These are phyloP conservation scores for Plagiodera versicolora DNA, from an alignment of 2,888 invertebrate species.

Conservation along the genomic window DNA sequence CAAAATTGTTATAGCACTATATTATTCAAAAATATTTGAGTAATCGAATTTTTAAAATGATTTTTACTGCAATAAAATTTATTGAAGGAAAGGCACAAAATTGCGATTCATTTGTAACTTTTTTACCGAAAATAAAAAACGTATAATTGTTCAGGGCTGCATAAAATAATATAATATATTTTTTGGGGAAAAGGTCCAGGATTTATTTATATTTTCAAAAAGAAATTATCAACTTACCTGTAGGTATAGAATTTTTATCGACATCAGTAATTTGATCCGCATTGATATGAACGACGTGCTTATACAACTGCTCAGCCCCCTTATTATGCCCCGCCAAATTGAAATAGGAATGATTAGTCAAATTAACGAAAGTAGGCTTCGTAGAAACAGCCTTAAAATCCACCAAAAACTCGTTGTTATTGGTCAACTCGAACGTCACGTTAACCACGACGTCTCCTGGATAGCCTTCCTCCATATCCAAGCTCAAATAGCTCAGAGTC, in stretches of 20 bases:
- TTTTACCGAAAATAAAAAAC: too few relatives aligned
- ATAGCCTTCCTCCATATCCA: slow-evolving; percentile 83
- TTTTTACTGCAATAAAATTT: too few relatives aligned
- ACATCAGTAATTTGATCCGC: slow-evolving; percentile 76
- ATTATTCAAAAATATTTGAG: too few relatives aligned
- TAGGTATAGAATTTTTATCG: slow-evolving; percentile 71
- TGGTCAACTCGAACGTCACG: slow-evolving; percentile 70
- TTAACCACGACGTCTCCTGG: slow-evolving; percentile 80
- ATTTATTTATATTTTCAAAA: too few relatives aligned
- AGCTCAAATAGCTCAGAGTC: slow-evolving; percentile 73
- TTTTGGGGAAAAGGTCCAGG: not conserved
- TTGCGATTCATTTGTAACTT: too few relatives aligned
- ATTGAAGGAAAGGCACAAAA: too few relatives aligned
- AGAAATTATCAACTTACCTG: slow-evolving; percentile 61
- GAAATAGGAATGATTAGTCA: slow-evolving; percentile 89
- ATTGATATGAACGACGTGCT: slow-evolving; percentile 72
- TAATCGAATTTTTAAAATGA: too few relatives aligned
- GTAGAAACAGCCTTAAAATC: slow-evolving; percentile 75
- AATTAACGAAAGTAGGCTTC: slow-evolving; percentile 80
- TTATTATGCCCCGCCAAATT: slow-evolving; percentile 89
- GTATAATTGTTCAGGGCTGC: too few relatives aligned
- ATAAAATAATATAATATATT: not conserved
- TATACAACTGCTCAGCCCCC: slow-evolving; percentile 65
- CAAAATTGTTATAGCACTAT: too few relatives aligned
- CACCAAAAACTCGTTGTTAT: slow-evolving; percentile 73